These are phyloP conservation scores for Hyperoplus lanceolatus DNA, from an alignment of 2,797 vertebrate genomes.

Conservation along the genomic window DNA sequence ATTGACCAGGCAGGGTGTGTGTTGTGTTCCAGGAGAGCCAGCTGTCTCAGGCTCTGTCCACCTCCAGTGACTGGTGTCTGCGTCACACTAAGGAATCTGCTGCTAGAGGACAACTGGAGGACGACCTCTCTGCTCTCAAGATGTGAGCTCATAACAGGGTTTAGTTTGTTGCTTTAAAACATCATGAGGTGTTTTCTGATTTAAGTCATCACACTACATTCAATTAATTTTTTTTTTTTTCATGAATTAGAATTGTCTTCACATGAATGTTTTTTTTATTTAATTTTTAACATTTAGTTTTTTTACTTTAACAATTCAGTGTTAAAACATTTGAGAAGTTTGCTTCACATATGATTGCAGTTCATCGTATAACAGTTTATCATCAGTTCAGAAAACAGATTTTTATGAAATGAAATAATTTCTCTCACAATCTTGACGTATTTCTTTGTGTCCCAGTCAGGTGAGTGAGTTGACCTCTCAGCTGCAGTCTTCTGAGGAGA, in stretches of 20 bases:
- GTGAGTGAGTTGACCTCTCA: conserved; percentile 84
- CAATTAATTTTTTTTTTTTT: no score
- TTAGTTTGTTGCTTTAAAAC: background rate
- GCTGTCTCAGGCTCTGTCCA: conserved; percentile 85
- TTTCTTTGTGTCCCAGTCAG: conserved; percentile 77
- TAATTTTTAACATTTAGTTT: no score
- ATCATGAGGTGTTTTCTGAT: background rate
- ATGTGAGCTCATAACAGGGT: conserved; percentile 78
- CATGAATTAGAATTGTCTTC: no score
- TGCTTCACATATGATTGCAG: no score
- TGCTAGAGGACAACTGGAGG: conserved; percentile 87
- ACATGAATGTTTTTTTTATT: no score
- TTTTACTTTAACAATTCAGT: no score
- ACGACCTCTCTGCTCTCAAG: conserved; percentile 86
- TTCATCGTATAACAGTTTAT: no score
- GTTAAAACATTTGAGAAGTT: no score
- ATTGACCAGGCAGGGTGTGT: background rate
- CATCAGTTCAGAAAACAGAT: no score
- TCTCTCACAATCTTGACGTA: background rate
- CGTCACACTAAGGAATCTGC: conserved; percentile 86
- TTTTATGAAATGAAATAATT: no score
- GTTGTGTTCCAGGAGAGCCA: conserved; percentile 85
- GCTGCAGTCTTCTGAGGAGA: conserved; percentile 82
- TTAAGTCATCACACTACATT: no score
- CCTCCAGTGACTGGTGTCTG: conserved; percentile 87